These are phyloP conservation scores for Latrodectus geometricus DNA, from an alignment of 1,140 invertebrate species.

Conservation along the genomic window DNA sequence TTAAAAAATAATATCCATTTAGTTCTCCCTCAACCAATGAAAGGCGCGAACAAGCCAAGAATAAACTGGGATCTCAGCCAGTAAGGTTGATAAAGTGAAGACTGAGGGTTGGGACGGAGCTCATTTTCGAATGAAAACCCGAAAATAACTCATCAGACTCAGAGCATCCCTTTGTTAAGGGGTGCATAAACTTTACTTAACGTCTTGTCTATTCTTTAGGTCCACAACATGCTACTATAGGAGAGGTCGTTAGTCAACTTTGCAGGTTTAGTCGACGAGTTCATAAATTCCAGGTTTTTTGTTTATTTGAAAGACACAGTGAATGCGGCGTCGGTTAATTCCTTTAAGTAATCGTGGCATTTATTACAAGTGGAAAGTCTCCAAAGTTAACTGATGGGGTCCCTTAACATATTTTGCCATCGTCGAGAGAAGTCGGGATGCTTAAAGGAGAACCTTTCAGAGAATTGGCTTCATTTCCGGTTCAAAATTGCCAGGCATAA, in stretches of 20 bases:
- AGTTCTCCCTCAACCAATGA: slow-evolving; percentile 30
- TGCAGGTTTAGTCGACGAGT: slow-evolving; percentile 51
- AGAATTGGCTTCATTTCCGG: slow-evolving; percentile 44
- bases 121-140: slow-evolving; percentile 21
- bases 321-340: slow-evolving; percentile 27
- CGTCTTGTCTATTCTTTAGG: slow-evolving; percentile 41
- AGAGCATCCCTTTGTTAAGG: slow-evolving; percentile 48
- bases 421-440: neutral
- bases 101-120: slow-evolving; percentile 2
- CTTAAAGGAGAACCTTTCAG: slow-evolving; percentile 10
- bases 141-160: slow-evolving; percentile 40
- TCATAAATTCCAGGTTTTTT: slow-evolving; percentile 55
- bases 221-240: slow-evolving; percentile 33
- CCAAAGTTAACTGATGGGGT: slow-evolving; percentile 48
- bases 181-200: slow-evolving; percentile 58
- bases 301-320: slow-evolving; percentile 51
- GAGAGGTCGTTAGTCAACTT: slow-evolving; percentile 52
- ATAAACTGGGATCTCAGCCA: slow-evolving; percentile 42
- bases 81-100: slow-evolving; percentile 51
- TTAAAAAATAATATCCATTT: slow-evolving; percentile 20
- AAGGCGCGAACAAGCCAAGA: slow-evolving; percentile 16
- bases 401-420: slow-evolving; percentile 58
- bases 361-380: slow-evolving; percentile 35
- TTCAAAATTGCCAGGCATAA: slow-evolving; percentile 38
- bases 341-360: slow-evolving; percentile 49